Conservation (phyloP, 2,797 vertebrate genomes). For the Scolopax rusticola region DNA sequence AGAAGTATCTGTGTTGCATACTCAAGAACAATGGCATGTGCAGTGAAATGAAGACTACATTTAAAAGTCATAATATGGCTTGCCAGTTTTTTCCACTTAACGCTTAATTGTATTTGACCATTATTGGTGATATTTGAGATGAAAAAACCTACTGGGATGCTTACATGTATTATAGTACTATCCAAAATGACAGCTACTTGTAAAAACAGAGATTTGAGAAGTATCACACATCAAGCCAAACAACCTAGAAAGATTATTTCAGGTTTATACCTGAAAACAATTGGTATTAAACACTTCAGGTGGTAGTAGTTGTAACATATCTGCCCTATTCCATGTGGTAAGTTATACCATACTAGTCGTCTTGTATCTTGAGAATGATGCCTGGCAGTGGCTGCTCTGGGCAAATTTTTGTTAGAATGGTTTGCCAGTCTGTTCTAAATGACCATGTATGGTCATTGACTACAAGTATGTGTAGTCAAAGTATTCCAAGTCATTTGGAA, state of each 20-base stretch:
- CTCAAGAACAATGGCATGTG: not conserved
- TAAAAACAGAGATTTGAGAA: not conserved
- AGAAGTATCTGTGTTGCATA: not conserved
- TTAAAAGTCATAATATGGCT: not conserved
- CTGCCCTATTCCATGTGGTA: not conserved
- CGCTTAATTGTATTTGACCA: not conserved
- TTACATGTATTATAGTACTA: not conserved
- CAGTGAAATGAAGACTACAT: not conserved
- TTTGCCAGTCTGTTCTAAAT: not conserved
- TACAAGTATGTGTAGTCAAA: not conserved
- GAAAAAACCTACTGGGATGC: not conserved
- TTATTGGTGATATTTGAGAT: not conserved
- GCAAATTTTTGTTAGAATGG: not conserved
- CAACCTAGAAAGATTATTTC: not conserved
- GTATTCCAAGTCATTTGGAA: not conserved
- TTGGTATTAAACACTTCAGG: not conserved
- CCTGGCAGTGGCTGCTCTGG: not conserved
- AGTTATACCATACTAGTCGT: not conserved
- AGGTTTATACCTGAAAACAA: not conserved
- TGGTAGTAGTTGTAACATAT: not conserved
- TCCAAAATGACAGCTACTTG: not conserved
- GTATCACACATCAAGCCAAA: not conserved
- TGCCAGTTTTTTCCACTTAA: not conserved
- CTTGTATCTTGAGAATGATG: not conserved
- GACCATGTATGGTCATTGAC: no score